These are phyloP conservation scores for Cataglyphis hispanica DNA, from an alignment of 1,140 invertebrate species.

Conservation along the genomic window DNA sequence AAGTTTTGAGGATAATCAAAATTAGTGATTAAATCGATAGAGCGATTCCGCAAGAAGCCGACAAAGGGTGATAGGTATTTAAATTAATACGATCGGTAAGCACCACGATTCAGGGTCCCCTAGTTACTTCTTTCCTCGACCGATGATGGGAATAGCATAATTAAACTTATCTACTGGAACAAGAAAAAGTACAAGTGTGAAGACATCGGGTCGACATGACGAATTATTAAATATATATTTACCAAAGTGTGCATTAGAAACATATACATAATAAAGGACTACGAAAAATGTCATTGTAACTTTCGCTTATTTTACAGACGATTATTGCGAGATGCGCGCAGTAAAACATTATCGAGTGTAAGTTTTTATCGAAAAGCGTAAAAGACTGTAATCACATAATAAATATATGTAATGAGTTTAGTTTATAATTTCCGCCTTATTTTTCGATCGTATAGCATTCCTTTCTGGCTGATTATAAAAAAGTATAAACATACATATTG, in stretches of 20 bases:
- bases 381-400: constrained; percentile 22
- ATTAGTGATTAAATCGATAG: constrained; percentile 65
- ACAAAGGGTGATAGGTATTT: constrained; percentile 62
- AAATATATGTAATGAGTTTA: background rate
- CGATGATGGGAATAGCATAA: constrained; percentile 60
- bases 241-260: constrained; percentile 30
- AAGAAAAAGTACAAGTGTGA: constrained; percentile 72
- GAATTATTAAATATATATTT: constrained; percentile 70
- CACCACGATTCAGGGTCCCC: constrained; percentile 76
- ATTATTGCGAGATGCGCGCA: background rate
- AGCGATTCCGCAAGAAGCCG: constrained; percentile 32
- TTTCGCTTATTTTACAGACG: constrained; percentile 36
- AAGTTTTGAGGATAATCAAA: constrained; percentile 69
- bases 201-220: constrained; percentile 60
- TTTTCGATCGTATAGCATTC: background rate
- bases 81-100: constrained; percentile 68
- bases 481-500: background rate
- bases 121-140: constrained; percentile 71
- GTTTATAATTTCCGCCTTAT: constrained; percentile 19
- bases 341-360: constrained; percentile 1
- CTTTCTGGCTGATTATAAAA: background rate
- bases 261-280: constrained; percentile 50
- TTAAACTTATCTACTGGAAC: constrained; percentile 72
- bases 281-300: constrained; percentile 25
- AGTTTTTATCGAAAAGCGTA: background rate